Percentiles rank a stretch among this genome's conserved stretches.
Evolutionary conservation across 1,140 invertebrate genomes (phyloP).

Genomic region (Brachionus manjavacas): DNA sequence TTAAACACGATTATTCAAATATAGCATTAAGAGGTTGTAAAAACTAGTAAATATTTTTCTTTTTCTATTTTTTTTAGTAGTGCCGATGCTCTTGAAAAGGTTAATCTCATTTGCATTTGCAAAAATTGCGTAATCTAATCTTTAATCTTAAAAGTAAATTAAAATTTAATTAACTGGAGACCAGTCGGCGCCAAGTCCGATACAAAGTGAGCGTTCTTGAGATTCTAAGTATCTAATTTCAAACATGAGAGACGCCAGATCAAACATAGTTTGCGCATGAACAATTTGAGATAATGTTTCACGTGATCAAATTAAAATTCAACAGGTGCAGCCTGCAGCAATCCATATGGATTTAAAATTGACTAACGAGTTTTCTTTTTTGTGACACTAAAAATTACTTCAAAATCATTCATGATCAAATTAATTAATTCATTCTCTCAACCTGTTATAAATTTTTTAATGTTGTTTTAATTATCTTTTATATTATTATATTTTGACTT

Average conservation of each 20-base stretch:
- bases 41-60: neutral
- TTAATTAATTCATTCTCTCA: no score
- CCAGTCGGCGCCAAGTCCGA: neutral
- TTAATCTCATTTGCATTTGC: neutral
- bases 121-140: neutral
- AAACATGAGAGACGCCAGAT: neutral
- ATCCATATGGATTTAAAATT: neutral
- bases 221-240: neutral
- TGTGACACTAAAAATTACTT: no score
- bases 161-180: neutral
- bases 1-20: neutral
- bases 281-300: neutral
- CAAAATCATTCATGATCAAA: no score
- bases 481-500: no score
- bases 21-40: neutral
- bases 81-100: neutral
- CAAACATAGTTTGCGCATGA: neutral
- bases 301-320: neutral
- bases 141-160: neutral
- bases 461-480: no score
- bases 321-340: neutral
- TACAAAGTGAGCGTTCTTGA: neutral
- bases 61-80: neutral
- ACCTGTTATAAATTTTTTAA: no score
- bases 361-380: neutral